These are phyloP conservation scores for Alitta virens DNA, from an alignment of 2,888 invertebrate species.

Conservation along the genomic window DNA sequence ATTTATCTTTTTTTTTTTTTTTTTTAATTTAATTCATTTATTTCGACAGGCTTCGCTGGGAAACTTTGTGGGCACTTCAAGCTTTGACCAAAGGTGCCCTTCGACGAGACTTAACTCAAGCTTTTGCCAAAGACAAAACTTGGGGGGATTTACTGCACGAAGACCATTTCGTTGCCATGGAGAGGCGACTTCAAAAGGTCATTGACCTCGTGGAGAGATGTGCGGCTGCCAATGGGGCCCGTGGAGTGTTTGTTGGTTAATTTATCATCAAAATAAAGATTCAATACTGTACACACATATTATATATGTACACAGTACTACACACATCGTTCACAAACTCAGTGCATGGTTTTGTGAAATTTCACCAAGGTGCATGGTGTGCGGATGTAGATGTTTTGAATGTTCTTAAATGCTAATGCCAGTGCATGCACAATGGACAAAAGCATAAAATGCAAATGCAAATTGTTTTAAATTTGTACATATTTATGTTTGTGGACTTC, in stretches of 20 bases:
- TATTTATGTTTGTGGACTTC: too few species aligned
- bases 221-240: conserved; percentile 23
- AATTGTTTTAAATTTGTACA: too few species aligned
- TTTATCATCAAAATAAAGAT: too few species aligned
- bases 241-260: not conserved
- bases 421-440: too few species aligned
- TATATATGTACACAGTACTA: too few species aligned
- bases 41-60: conserved; percentile 22
- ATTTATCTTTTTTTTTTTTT: not conserved
- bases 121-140: conserved; percentile 20
- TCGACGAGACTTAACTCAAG: conserved; percentile 6
- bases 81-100: conserved; percentile 9
- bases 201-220: conserved; percentile 21
- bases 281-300: too few species aligned
- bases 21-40: not conserved
- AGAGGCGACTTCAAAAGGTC: conserved; percentile 21
- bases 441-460: too few species aligned
- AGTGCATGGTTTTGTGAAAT: too few species aligned
- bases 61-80: conserved; percentile 24
- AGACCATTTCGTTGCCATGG: conserved; percentile 18
- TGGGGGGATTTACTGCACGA: conserved; percentile 8
- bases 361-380: too few species aligned
- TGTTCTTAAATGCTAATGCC: too few species aligned
- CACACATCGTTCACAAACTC: too few species aligned
- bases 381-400: too few species aligned